phyloP scores from a whole-genome alignment of 2,888 invertebrate genomes.

The Drosophila limbata region DNA sequence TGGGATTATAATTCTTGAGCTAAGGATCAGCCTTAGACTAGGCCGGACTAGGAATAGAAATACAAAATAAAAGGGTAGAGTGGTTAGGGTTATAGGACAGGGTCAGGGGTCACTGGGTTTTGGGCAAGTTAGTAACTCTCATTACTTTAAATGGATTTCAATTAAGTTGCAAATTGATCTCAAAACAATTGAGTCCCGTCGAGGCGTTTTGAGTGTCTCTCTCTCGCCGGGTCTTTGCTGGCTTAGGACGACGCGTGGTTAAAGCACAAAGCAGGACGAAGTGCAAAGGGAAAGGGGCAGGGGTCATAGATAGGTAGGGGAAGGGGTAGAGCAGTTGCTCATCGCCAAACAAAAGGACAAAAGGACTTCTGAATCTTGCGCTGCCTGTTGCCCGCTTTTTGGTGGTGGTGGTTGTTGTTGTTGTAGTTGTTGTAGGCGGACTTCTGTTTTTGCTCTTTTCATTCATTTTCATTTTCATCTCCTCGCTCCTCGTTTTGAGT shows the following conservation, averaged over 20 bases:
- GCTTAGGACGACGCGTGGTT: constrained; percentile 34
- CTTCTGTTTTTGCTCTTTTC: constrained; percentile 52
- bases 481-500: constrained; percentile 17
- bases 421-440: constrained; percentile 42
- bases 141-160: constrained; percentile 84
- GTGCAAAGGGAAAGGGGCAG: constrained; percentile 3
- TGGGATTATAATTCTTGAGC: constrained; percentile 77
- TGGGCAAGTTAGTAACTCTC: constrained; percentile 78
- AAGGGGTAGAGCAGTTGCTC: constrained; percentile 15
- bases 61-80: constrained; percentile 44
- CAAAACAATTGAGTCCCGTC: constrained; percentile 78
- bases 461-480: constrained; percentile 44
- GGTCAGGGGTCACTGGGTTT: constrained; percentile 7
- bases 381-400: constrained; percentile 39
- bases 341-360: constrained; percentile 59
- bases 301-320: not conserved
- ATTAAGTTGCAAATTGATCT: constrained; percentile 83
- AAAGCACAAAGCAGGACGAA: not conserved
- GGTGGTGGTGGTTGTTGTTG: constrained; percentile 20
- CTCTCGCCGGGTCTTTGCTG: constrained; percentile 17
- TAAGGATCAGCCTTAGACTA: constrained; percentile 57
- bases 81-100: constrained; percentile 22
- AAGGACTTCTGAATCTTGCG: constrained; percentile 16
- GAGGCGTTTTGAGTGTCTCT: constrained; percentile 72
- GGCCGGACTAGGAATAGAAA: constrained; percentile 13